Conservation (phyloP, 1,140 invertebrate genomes). For the Drosophila aff. region DNA sequence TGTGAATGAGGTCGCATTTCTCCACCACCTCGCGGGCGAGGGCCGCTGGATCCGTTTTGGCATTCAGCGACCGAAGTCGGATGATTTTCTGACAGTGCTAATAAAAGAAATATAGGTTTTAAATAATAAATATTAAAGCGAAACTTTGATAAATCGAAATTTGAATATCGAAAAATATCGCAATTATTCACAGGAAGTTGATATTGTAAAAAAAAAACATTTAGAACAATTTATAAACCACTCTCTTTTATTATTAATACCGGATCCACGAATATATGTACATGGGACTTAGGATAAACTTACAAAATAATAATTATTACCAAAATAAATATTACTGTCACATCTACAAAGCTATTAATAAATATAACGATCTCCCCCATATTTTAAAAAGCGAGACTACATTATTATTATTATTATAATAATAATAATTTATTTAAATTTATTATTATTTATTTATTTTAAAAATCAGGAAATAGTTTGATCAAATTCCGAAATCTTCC, state of each 20-base stretch:
- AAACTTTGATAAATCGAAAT: background rate
- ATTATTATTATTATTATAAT: background rate
- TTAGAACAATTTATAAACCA: too few relatives aligned
- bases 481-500: background rate
- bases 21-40: slow-evolving; percentile 95
- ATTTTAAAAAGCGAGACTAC: background rate
- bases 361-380: background rate
- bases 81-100: slow-evolving; percentile 93
- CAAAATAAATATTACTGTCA: too few relatives aligned
- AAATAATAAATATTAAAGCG: too few relatives aligned
- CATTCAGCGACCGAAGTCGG: slow-evolving; percentile 92
- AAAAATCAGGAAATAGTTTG: slow-evolving; percentile 14
- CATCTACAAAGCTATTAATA: background rate
- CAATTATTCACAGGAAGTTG: too few relatives aligned
- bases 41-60: slow-evolving; percentile 91
- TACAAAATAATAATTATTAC: too few relatives aligned
- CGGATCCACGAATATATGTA: too few relatives aligned
- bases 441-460: background rate
- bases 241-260: too few relatives aligned
- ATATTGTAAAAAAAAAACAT: too few relatives aligned
- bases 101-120: background rate
- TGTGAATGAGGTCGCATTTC: slow-evolving; percentile 95
- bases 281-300: too few relatives aligned
- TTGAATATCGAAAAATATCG: background rate
- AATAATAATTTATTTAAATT: too few relatives aligned